phyloP scores from a whole-genome alignment of 2,797 vertebrate genomes.

The Helicolenus hilgendorfi region DNA sequence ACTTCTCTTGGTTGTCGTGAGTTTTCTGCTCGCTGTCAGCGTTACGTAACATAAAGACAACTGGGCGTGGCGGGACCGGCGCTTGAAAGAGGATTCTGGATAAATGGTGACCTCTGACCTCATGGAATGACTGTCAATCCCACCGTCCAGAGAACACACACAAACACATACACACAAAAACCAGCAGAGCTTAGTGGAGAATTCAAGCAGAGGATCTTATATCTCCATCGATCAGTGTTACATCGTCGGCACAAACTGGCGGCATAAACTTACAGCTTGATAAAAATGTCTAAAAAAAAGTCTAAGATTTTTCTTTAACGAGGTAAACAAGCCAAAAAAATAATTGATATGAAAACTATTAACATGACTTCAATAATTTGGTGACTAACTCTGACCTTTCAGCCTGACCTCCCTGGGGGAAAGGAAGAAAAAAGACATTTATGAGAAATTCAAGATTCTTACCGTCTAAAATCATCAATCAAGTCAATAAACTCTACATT shows the following conservation, averaged over 20 bases:
- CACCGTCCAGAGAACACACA: neutral
- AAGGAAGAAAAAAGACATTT: neutral
- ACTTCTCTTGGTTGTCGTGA: neutral
- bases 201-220: neutral
- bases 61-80: neutral
- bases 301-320: neutral
- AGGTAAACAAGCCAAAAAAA: neutral
- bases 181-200: conserved; percentile 14
- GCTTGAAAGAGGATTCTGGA: conserved; percentile 26
- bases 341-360: neutral
- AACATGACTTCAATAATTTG: neutral
- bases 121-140: conserved; percentile 3
- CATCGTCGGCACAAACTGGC: neutral
- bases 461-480: neutral
- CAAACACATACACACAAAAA: conserved; percentile 12
- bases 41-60: conserved; percentile 47
- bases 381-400: no score
- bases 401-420: no score
- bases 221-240: neutral
- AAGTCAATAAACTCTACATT: neutral
- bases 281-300: neutral
- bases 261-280: neutral
- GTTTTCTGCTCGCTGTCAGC: neutral
- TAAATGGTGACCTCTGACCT: conserved; percentile 55
- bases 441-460: neutral